Percentiles rank a stretch among this genome's conserved stretches.
phyloP scores from a whole-genome alignment of 2,888 invertebrate species.

The Ferrisia virgata region DNA sequence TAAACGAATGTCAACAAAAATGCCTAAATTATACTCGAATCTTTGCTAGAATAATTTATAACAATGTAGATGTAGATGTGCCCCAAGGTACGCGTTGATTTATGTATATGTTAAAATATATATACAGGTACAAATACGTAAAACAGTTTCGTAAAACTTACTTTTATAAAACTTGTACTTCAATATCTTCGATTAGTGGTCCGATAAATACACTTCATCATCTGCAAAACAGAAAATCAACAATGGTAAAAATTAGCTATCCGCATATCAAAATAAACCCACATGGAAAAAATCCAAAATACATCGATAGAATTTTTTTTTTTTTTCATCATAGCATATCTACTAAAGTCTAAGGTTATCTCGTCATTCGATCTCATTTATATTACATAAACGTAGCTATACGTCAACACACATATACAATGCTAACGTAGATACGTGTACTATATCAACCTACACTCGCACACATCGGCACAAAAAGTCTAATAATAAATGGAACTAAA shows the following conservation, averaged over 20 bases:
- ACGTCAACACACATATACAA: background rate
- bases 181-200: background rate
- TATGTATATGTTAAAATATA: background rate
- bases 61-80: background rate
- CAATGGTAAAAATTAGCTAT: background rate
- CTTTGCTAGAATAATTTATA: background rate
- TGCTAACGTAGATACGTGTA: too few relatives aligned
- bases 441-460: too few relatives aligned
- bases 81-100: background rate
- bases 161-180: background rate
- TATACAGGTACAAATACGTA: background rate
- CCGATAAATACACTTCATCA: background rate
- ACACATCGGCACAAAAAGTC: background rate
- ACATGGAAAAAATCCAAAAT: background rate
- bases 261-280: background rate
- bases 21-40: background rate
- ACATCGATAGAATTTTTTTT: background rate
- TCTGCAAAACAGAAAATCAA: background rate
- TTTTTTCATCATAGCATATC: background rate
- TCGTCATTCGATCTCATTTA: slow-evolving; percentile 3
- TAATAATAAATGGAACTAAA: background rate
- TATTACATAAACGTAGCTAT: slow-evolving; percentile 10
- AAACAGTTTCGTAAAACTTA: background rate
- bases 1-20: background rate
- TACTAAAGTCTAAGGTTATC: background rate